These are phyloP conservation scores for Aethes cnicana DNA, from an alignment of 2,888 invertebrate species.

Conservation along the genomic window DNA sequence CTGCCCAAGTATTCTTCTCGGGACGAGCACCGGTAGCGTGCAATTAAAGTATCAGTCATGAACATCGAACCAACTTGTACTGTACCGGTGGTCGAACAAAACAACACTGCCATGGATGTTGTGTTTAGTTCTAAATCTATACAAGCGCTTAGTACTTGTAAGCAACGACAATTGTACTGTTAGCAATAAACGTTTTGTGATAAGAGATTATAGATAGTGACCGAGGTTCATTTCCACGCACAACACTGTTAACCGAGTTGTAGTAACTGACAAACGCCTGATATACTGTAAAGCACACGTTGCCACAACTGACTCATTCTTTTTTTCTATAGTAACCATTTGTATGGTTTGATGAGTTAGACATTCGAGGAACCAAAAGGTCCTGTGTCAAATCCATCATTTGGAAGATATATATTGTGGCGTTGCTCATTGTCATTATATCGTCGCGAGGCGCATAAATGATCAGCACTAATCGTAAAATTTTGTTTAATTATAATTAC, in stretches of 20 bases:
- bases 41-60: too few species aligned
- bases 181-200: constrained; percentile 78
- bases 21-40: too few species aligned
- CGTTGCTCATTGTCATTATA: constrained; percentile 6
- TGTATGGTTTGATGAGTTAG: too few species aligned
- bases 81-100: constrained; percentile 12
- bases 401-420: constrained; percentile 9
- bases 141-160: constrained; percentile 20
- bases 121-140: constrained; percentile 44
- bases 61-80: neutral
- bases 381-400: too few species aligned
- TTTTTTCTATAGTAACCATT: too few species aligned
- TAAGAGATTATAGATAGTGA: constrained; percentile 56
- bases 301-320: too few species aligned
- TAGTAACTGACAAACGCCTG: constrained; percentile 7
- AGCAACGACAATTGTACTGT: constrained; percentile 55
- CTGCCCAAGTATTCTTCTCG: too few species aligned
- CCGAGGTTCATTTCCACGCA: constrained; percentile 59
- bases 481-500: constrained; percentile 1
- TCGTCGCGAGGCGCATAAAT: neutral
- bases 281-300: constrained; percentile 1
- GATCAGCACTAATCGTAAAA: constrained; percentile 3
- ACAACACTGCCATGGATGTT: constrained; percentile 64
- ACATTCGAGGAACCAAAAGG: too few species aligned
- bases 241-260: constrained; percentile 45